Base-by-base conservation (phyloP, 2,113 vertebrate genomes). In the Phylloscopus trochilus region DNA sequence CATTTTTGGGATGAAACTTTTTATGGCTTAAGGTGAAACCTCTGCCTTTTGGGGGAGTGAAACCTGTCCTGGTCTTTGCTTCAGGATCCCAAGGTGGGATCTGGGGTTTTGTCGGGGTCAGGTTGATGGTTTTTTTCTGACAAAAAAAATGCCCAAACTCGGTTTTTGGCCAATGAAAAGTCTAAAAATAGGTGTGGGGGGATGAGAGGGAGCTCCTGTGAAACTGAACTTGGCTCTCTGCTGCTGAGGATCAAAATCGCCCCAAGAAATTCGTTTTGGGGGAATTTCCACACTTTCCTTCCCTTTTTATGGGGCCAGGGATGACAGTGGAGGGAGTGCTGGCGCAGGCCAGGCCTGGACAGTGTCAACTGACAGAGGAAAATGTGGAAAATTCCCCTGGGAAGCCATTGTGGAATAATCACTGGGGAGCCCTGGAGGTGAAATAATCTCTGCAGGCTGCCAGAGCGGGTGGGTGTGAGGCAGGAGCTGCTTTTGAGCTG, bases 351-450 rank as follows among this genome's bases (percentile, higher is more conserved):
- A 12, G 10, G 82, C 69, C 97, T 97, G 96, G 7, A 64, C 35
- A 37, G 11, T 17, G 11, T 93, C 93, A 75, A 21, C 19, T 1
- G 1, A 55, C 79, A 16, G 47, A 9, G 26, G 59, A 89, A 81
- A 88, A 85, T 43, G 51, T 41, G 83, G 47, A 63, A 87, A 63
- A 80, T 49, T 15, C 55, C 44, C 37, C 30, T 83, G 26, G 78
- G 58, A 52, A 70, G 73, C 53, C 56, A 69, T 31, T 9, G 27
- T n/a, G 58, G 66, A 90, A n/a, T 39, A 59, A 73, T 58, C 43
- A 18, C 0, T 4, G 47, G 51, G 35, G 62, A 10, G 2, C 3
- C 17, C 0, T 1, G 23, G 35, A 35, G 80, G 56, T 51, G 59
- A 20, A 84, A 41, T n/a, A 37, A 69, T 46, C 79, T 56, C 47